These are phyloP conservation scores for Spea hammondii DNA, from an alignment of 2,797 vertebrate species.

Conservation along the genomic window DNA sequence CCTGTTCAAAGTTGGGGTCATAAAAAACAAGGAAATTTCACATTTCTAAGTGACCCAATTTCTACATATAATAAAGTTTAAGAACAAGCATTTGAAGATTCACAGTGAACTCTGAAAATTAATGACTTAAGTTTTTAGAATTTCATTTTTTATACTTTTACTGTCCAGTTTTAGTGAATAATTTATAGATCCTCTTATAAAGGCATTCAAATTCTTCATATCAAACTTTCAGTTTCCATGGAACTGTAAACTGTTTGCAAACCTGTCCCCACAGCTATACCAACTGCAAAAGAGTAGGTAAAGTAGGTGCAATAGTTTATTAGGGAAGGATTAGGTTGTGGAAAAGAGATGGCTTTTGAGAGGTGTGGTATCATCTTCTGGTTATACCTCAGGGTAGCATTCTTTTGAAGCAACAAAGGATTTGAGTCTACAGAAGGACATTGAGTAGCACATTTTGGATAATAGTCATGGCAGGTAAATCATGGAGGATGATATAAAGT, in stretches of 20 bases:
- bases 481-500: conserved; percentile 3
- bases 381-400: conserved; percentile 2
- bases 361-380: conserved; percentile 36
- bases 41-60: no score
- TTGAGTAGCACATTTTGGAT: background rate
- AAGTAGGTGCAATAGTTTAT: background rate
- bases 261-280: background rate
- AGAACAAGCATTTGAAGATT: no score
- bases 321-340: conserved; percentile 1
- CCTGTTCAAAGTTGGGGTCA: no score
- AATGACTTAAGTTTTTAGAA: no score
- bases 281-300: background rate
- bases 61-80: no score
- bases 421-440: conserved; percentile 9
- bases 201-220: background rate
- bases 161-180: no score
- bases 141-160: no score
- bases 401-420: conserved; percentile 12
- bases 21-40: no score
- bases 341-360: background rate
- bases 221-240: background rate
- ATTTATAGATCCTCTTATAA: background rate
- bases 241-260: background rate
- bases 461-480: background rate
- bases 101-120: no score